Evolutionary conservation across 1,140 invertebrate genomes (phyloP).

Genomic region (Oreohelix idahoensis): DNA sequence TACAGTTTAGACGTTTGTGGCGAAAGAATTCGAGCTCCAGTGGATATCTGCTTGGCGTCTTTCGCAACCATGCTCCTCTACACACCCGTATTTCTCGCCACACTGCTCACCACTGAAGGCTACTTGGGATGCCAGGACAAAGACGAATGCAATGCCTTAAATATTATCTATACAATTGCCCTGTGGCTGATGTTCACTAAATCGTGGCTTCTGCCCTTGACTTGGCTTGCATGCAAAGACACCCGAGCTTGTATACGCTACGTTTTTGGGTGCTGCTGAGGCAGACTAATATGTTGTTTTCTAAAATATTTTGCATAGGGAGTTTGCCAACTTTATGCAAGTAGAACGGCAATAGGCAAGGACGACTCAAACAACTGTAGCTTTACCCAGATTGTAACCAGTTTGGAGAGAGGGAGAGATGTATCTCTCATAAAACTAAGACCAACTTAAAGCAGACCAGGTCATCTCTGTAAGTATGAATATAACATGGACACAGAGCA

Average conservation of each 20-base stretch:
- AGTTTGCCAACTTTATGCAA: too few relatives aligned
- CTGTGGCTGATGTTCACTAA: constrained; percentile 47
- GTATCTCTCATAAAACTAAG: too few relatives aligned
- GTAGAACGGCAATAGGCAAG: too few relatives aligned
- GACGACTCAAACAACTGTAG: too few relatives aligned
- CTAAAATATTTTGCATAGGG: too few relatives aligned
- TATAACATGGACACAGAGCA: too few relatives aligned
- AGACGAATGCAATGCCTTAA: constrained; percentile 32
- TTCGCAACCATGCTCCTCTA: constrained; percentile 45
- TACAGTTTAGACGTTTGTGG: constrained; percentile 45
- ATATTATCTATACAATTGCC: constrained; percentile 31
- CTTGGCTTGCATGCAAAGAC: constrained; percentile 44
- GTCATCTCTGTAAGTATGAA: too few relatives aligned
- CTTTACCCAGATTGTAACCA: too few relatives aligned
- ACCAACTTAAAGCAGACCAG: too few relatives aligned
- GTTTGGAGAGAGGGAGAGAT: too few relatives aligned
- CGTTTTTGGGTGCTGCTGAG: neutral
- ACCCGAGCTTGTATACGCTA: constrained; percentile 31
- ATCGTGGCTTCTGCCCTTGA: constrained; percentile 42
- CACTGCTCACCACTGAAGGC: constrained; percentile 44
- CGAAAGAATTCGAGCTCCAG: constrained; percentile 43
- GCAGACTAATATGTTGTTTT: too few relatives aligned
- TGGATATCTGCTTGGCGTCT: constrained; percentile 46
- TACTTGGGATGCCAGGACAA: constrained; percentile 33
- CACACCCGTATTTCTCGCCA: constrained; percentile 43